Evolutionary conservation across 2,888 invertebrate species (phyloP), one percentile per base, ranked within the genome.

Genomic region (Xestoiulus laeticollis): DNA sequence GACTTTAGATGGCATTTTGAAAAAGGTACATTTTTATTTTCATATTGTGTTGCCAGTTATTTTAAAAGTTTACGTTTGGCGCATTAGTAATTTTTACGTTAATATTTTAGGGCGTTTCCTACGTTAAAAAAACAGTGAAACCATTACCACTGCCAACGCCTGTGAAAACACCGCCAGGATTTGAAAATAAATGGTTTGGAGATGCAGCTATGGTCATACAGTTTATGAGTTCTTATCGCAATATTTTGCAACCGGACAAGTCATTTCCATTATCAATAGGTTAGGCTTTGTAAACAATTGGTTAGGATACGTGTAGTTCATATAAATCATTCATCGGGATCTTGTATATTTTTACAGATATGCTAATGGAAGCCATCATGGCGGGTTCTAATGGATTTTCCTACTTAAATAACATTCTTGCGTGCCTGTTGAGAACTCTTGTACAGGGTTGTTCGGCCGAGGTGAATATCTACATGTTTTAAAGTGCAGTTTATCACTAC

Each of bases 121-220:
- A 26, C 26, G 68, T 26, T 12, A 1, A 22, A 68, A 68, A 22
- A 26, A 26, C 30, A 84, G 0, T 84, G 12, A n/a, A 38, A 8
- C 85, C 38, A 26, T 38, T 85, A n/a, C 85, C 85, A 85, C n/a
- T 26, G 8, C 85, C 85, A 1, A 22, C 22, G 4, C 85, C 26
- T n/a, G 10, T 85, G 22, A 44, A 38, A 5, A 85, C 85, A 14
- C 85, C 85, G 16, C 22, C 38, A 12, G 85, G 44, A 22, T 85
- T 85, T 85, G 85, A 85, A 85, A 85, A 85, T 85, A 10, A 38
- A 33, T 85, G 85, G 85, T 43, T 85, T 85, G 85, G 85, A 22
- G 85, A 38, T 38, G 85, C 26, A 85, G 85, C 85, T 1, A 85
- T 85, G 85, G 33, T 85, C 22, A 26, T 85, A 19, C 85, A 85